These are phyloP conservation scores for Microcebus murinus DNA, from an alignment of 2,113 vertebrate species.

Conservation along the genomic window DNA sequence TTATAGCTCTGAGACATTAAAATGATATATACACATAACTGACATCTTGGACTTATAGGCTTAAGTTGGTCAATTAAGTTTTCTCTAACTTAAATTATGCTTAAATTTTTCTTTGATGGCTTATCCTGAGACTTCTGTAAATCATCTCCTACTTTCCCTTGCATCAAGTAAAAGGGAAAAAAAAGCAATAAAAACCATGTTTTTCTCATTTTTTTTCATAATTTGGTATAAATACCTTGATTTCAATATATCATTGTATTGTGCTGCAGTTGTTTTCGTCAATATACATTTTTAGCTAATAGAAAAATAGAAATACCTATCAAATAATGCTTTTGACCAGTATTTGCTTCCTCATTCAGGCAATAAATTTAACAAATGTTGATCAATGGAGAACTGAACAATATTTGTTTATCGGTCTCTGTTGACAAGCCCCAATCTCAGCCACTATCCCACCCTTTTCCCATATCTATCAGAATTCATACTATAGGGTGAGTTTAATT, in stretches of 20 bases:
- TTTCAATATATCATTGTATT: neutral
- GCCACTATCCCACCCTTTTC: neutral
- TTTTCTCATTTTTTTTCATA: neutral
- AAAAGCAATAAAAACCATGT: neutral
- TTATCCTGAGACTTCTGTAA: neutral
- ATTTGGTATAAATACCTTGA: neutral
- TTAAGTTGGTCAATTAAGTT: neutral
- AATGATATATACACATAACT: neutral
- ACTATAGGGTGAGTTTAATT: neutral
- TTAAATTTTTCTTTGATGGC: neutral
- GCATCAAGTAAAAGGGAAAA: neutral
- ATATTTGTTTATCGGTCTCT: neutral
- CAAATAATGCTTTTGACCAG: neutral
- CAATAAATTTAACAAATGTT: neutral
- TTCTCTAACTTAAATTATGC: neutral
- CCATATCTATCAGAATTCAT: neutral
- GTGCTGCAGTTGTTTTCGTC: neutral
- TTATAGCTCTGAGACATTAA: slow-evolving; percentile 22
- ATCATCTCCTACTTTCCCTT: neutral
- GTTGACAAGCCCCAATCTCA: neutral
- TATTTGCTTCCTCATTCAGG: neutral
- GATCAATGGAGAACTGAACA: neutral
- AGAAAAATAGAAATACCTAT: neutral
- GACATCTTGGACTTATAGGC: neutral
- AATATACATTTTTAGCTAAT: slow-evolving; percentile 10